A percentile compares a stretch with the other conserved stretches of the same genome.
Evolutionary conservation across 2,113 vertebrate species (phyloP).

Genomic region (Speoplatyrhinus poulsoni): DNA sequence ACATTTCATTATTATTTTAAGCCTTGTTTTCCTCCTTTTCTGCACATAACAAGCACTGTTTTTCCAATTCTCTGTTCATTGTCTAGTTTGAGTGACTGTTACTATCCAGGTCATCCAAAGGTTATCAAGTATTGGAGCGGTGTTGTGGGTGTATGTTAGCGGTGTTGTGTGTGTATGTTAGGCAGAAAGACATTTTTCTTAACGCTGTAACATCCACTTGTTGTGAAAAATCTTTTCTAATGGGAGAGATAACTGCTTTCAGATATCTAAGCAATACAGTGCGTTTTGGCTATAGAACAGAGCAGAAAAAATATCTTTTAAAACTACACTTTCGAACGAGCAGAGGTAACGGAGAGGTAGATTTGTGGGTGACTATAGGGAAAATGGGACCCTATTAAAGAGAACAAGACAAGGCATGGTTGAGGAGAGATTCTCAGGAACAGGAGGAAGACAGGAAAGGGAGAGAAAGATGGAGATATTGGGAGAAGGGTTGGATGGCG

Average conservation of each 20-base stretch:
- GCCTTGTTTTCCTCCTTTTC: no score
- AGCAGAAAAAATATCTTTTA: background rate
- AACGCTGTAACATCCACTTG: background rate
- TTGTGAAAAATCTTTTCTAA: background rate
- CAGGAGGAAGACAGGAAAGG: background rate
- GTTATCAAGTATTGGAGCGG: slow-evolving; percentile 55
- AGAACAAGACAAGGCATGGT: background rate
- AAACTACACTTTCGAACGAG: background rate
- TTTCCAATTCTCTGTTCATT: slow-evolving; percentile 15
- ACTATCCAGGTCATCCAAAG: slow-evolving; percentile 66
- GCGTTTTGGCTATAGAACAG: no score
- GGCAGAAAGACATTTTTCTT: background rate
- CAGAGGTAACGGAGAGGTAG: background rate
- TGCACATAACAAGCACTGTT: slow-evolving; percentile 14
- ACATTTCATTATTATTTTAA: no score
- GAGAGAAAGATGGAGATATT: background rate
- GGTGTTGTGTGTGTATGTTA: background rate
- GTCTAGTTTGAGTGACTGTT: slow-evolving; percentile 39
- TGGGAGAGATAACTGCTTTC: no score
- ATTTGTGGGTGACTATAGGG: background rate
- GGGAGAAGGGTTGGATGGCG: slow-evolving; percentile 36
- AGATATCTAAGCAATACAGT: no score
- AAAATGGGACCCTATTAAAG: no score
- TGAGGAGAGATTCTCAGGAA: background rate
- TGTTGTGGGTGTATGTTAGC: background rate